These are phyloP conservation scores for Anser brachyrhynchus DNA, from an alignment of 2,113 vertebrate genomes.

Conservation along the genomic window DNA sequence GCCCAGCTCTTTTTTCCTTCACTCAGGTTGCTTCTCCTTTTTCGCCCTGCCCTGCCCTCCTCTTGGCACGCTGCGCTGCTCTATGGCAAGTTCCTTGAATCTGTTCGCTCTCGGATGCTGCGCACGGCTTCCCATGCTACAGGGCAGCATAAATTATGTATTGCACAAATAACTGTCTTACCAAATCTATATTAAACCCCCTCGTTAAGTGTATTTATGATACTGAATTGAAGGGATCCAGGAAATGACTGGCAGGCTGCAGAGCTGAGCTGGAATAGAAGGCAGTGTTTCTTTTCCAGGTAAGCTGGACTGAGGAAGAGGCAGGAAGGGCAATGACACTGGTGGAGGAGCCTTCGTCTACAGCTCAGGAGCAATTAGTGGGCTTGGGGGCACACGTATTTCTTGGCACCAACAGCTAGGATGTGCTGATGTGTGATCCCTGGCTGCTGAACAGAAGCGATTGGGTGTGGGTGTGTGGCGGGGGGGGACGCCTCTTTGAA, in stretches of 20 bases:
- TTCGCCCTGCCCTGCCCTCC: background rate
- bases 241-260: constrained; percentile 11
- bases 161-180: background rate
- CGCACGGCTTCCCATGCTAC: background rate
- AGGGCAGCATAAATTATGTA: constrained; percentile 60
- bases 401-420: background rate
- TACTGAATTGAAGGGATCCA: background rate
- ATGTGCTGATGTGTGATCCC: constrained; percentile 21
- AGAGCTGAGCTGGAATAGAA: constrained; percentile 13
- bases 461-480: background rate
- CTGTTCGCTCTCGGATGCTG: background rate
- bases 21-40: background rate
- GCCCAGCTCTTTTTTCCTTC: background rate
- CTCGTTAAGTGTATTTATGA: constrained; percentile 49
- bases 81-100: background rate
- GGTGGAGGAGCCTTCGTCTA: background rate
- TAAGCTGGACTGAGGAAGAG: background rate
- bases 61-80: background rate
- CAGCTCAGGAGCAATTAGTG: background rate
- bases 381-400: background rate
- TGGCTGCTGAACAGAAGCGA: background rate
- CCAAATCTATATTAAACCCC: constrained; percentile 44
- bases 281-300: background rate
- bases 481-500: constrained; percentile 1
- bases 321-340: fast-evolving